phyloP scores from a whole-genome alignment of 1,140 invertebrate species.

The Conopomorpha cramerella region DNA sequence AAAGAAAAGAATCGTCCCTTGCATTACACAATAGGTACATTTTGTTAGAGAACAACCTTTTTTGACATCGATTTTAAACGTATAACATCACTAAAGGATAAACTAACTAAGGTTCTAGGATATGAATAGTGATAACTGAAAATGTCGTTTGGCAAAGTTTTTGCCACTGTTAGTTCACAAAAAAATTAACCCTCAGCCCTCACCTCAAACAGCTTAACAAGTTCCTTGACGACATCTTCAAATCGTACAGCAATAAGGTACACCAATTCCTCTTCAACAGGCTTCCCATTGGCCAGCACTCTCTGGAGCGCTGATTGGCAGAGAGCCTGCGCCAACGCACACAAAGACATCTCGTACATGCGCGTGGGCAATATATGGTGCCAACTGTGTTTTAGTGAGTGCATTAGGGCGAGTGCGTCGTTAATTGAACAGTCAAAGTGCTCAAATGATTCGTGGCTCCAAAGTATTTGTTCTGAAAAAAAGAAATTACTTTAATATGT shows the following conservation, averaged over 20 bases:
- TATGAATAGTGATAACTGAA: no score
- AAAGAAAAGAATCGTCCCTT: no score
- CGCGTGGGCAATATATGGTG: constrained; percentile 23
- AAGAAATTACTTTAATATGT: constrained; percentile 4
- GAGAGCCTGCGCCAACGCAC: constrained; percentile 25
- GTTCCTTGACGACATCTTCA: constrained; percentile 21
- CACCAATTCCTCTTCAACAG: constrained; percentile 28
- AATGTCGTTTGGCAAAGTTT: no score
- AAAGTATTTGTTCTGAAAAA: constrained; percentile 25
- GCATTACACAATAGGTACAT: no score
- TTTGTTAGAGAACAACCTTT: no score
- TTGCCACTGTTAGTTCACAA: no score
- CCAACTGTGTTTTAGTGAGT: constrained; percentile 31
- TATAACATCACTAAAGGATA: no score
- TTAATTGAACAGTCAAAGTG: constrained; percentile 33
- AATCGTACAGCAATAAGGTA: constrained; percentile 30
- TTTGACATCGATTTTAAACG: no score
- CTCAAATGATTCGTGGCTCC: constrained; percentile 27
- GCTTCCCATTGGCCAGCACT: constrained; percentile 20
- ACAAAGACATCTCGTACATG: constrained; percentile 43
- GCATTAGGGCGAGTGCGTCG: constrained; percentile 22
- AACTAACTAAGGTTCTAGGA: no score
- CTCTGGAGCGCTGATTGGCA: constrained; percentile 27
- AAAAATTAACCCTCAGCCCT: no score
- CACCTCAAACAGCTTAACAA: constrained; percentile 31